phyloP scores from a whole-genome alignment of 1,140 invertebrate species.

The Drosophila pruinosa region DNA sequence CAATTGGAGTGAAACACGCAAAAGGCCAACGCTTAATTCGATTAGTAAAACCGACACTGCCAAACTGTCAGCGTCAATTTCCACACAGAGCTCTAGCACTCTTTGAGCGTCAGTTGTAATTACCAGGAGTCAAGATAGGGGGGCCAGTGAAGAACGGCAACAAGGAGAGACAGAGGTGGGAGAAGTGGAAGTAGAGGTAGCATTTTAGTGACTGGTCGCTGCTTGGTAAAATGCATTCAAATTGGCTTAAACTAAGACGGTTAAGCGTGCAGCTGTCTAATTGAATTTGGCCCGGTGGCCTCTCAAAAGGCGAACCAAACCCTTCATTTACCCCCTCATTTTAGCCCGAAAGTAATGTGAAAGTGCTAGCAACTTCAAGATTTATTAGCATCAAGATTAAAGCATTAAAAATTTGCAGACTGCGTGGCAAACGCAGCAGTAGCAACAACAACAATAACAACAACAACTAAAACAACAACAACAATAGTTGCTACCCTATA shows the following conservation, averaged over 20 bases:
- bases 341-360: slow-evolving; percentile 62
- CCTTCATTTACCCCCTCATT: slow-evolving; percentile 12
- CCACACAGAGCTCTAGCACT: slow-evolving; percentile 15
- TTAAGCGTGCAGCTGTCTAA: slow-evolving; percentile 81
- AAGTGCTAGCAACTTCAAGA: slow-evolving; percentile 82
- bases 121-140: slow-evolving; percentile 19
- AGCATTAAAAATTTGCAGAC: slow-evolving; percentile 81
- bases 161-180: not conserved
- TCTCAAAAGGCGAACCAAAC: not conserved
- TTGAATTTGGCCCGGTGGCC: slow-evolving; percentile 57
- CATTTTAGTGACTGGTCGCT: slow-evolving; percentile 19
- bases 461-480: not conserved
- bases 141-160: not conserved
- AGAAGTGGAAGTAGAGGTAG: not conserved
- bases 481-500: slow-evolving; percentile 4
- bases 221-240: slow-evolving; percentile 68
- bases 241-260: slow-evolving; percentile 81
- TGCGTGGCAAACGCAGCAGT: slow-evolving; percentile 51
- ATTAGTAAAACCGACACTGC: slow-evolving; percentile 56
- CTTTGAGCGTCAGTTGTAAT: slow-evolving; percentile 61
- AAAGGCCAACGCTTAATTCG: slow-evolving; percentile 55
- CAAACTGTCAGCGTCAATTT: slow-evolving; percentile 57
- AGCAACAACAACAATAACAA: not conserved
- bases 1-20: slow-evolving; percentile 53
- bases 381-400: slow-evolving; percentile 83